phyloP scores from a whole-genome alignment of 2,888 invertebrate genomes.

The Zootermopsis nevadensis region DNA sequence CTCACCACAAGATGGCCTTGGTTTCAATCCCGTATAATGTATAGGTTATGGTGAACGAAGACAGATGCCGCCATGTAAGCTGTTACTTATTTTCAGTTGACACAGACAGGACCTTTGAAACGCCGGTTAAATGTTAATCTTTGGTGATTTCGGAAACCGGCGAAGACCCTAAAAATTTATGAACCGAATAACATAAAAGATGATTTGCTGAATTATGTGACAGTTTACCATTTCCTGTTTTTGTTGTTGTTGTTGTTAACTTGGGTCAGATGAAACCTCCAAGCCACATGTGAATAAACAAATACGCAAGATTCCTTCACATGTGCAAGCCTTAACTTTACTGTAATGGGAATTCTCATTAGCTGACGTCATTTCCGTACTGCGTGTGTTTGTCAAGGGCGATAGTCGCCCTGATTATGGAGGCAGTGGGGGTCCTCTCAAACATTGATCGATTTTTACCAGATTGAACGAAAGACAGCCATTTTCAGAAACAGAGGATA shows the following conservation, averaged over 20 bases:
- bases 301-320: background rate
- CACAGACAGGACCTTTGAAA: no score
- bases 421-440: no score
- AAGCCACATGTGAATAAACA: background rate
- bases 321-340: background rate
- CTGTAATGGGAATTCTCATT: background rate
- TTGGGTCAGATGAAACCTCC: no score
- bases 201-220: background rate
- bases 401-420: no score
- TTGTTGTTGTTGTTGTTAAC: background rate
- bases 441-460: no score
- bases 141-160: no score
- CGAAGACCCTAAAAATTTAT: no score
- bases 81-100: background rate
- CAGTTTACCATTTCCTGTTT: background rate
- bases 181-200: no score
- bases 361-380: slow-evolving; percentile 4
- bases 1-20: background rate
- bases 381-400: background rate
- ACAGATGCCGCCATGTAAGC: background rate
- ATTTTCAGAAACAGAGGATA: no score
- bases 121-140: no score
- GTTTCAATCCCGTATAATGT: background rate
- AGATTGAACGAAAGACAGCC: no score
- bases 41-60: background rate